phyloP scores from a whole-genome alignment of 1,140 invertebrate genomes.

The Drosophila insularis region DNA sequence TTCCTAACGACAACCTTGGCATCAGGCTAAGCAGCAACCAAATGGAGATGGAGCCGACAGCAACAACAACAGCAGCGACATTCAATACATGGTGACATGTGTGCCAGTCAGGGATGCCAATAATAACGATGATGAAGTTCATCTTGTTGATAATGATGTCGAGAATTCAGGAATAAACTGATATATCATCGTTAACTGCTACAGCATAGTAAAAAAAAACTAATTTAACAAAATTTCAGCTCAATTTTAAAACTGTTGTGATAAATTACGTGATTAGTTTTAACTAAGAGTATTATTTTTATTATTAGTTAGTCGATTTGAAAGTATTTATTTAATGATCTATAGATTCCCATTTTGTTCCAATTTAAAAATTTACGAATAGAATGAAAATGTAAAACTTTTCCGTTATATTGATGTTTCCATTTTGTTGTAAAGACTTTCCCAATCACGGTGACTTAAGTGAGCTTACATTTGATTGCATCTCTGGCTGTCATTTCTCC shows the following conservation, averaged over 20 bases:
- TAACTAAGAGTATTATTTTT: too few relatives aligned
- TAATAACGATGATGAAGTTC: neutral
- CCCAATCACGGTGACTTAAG: slow-evolving; percentile 1
- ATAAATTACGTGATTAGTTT: too few relatives aligned
- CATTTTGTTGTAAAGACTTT: neutral
- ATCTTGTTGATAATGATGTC: neutral
- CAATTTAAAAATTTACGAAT: too few relatives aligned
- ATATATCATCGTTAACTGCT: too few relatives aligned
- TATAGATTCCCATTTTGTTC: too few relatives aligned
- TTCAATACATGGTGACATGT: slow-evolving; percentile 69
- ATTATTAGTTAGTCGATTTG: too few relatives aligned
- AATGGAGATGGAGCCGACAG: neutral
- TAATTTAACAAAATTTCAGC: too few relatives aligned
- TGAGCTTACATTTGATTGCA: neutral
- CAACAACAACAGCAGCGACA: slow-evolving; percentile 36
- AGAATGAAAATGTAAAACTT: too few relatives aligned
- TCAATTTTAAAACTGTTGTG: too few relatives aligned
- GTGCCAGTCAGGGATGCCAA: slow-evolving; percentile 37
- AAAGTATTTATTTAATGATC: too few relatives aligned
- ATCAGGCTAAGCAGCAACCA: slow-evolving; percentile 40
- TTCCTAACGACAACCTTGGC: slow-evolving; percentile 69
- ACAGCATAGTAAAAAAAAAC: too few relatives aligned
- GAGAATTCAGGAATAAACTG: neutral
- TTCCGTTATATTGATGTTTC: neutral
- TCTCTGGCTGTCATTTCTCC: slow-evolving; percentile 12